phyloP scores from a whole-genome alignment of 2,797 vertebrate genomes.

The Limosa lapponica region DNA sequence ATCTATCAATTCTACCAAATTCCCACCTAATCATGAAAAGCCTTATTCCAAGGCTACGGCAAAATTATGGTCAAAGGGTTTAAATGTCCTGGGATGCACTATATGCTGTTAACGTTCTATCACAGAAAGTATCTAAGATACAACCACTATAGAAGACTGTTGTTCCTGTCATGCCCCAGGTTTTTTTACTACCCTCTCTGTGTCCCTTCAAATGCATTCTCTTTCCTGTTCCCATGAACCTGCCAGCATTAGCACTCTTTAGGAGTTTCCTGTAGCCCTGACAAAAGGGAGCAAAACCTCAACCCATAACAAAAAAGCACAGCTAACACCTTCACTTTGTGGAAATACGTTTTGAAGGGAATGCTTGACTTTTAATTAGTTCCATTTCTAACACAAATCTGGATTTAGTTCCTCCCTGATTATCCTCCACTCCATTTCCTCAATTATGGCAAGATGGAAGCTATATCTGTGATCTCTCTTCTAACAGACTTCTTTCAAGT shows the following conservation, averaged over 20 bases:
- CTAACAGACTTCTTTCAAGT: not conserved
- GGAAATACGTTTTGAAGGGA: not conserved
- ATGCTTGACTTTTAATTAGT: not conserved
- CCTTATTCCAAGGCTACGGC: not conserved
- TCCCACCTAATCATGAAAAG: not conserved
- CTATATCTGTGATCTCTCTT: not conserved
- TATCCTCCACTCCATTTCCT: not conserved
- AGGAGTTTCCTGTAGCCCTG: not conserved
- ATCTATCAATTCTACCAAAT: not conserved
- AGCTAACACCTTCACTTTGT: not conserved
- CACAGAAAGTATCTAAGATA: not conserved
- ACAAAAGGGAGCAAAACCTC: not conserved
- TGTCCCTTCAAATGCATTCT: not conserved
- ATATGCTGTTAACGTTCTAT: not conserved
- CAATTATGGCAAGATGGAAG: not conserved
- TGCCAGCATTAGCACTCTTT: not conserved
- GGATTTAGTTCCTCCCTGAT: not conserved
- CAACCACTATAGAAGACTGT: not conserved
- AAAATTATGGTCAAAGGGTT: not conserved
- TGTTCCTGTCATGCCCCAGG: rapidly evolving
- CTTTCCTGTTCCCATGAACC: not conserved
- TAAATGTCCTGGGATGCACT: not conserved
- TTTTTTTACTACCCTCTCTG: not conserved
- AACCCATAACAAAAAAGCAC: not conserved
- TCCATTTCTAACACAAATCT: not conserved